These are phyloP conservation scores for Lithophane semibrunnea DNA, from an alignment of 2,888 invertebrate species.

Conservation along the genomic window DNA sequence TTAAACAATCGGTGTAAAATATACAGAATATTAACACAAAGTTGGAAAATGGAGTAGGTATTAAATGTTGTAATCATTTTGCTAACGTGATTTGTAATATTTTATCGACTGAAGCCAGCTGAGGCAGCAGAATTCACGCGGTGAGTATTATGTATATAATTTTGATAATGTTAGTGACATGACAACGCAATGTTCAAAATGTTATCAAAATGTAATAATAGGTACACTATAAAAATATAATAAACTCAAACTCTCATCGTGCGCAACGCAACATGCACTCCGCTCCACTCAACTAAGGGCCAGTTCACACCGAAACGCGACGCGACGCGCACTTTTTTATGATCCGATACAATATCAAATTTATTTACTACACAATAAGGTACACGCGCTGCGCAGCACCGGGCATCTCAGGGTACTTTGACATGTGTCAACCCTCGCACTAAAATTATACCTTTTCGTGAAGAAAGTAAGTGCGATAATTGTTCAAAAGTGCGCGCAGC, in stretches of 20 bases:
- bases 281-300: neutral
- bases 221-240: neutral
- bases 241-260: neutral
- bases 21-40: neutral
- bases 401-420: no score
- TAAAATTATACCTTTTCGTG: no score
- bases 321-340: no score
- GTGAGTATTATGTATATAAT: neutral
- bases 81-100: neutral
- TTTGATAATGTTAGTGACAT: neutral
- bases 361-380: no score
- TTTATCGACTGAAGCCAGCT: neutral
- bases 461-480: no score
- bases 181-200: neutral
- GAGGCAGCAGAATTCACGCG: neutral
- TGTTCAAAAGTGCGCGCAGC: no score
- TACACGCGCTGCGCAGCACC: no score
- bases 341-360: no score
- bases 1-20: neutral
- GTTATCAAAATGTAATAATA: neutral
- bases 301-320: no score
- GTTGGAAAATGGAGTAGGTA: neutral
- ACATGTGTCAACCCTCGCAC: no score
- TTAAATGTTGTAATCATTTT: neutral
- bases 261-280: neutral